Base-by-base conservation (phyloP, 2,888 invertebrate species). In the Nemurella pictetii region DNA sequence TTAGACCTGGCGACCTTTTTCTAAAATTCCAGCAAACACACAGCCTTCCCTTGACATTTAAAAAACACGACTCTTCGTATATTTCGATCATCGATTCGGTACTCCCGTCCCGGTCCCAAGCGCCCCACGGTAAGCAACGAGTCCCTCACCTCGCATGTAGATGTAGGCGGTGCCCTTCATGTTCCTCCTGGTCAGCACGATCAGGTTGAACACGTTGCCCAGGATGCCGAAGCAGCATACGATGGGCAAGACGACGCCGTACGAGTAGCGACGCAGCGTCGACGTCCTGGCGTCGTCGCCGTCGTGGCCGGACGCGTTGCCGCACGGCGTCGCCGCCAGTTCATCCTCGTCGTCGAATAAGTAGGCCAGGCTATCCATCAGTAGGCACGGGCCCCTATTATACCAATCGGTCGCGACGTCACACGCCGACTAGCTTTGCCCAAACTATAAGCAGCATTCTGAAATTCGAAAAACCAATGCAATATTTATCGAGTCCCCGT, bases 91-190 rank as follows among this genome's bases (percentile, higher is more conserved):
- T n/a, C n/a, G n/a, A n/a, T n/a, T n/a, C n/a, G n/a, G n/a, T n/a
- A n/a, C n/a, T n/a, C n/a, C n/a, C n/a, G n/a, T n/a, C 15, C 55
- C 20, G 55, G 55, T 55, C 55, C 20, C 2, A 12, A 5, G 1
- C 20, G 55, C 12, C 55, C 9, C 20, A 3, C 55, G 20, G 3
- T 55, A 2, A 55, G 4, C 32, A 55, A 55, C 20, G 20, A 55
- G 20, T 55, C 55, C 90, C 93, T 92, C 89, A 95, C 95, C 94
- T 90, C 94, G 90, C 94, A 95, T 95, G 90, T 95, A 96, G 89
- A 95, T 94, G 90, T 96, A 96, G 74, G 96, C 96, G 0, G 95
- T 94, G 75, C 95, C 95, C 87, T 95, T 93, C 93, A 96, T 94
- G 88, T 95, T 95, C 86, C 94, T 93, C 86, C 95, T 92, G 74